phyloP scores from a whole-genome alignment of 2,797 vertebrate species.

The Rhinogobio ventralis region DNA sequence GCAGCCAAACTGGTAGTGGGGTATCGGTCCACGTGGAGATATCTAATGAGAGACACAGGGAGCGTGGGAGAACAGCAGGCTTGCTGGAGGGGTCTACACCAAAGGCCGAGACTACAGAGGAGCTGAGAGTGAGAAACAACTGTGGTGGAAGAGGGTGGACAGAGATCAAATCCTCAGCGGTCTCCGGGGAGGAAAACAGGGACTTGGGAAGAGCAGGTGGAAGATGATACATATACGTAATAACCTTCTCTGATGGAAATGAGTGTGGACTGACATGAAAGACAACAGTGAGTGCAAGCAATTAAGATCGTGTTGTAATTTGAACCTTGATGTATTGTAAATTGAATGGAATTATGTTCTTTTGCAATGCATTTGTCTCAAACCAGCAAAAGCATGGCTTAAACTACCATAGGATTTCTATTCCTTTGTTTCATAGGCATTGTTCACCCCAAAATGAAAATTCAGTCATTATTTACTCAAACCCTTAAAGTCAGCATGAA shows the following conservation, averaged over 20 bases:
- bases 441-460: not conserved
- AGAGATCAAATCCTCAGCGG: slow-evolving; percentile 25
- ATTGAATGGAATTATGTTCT: not conserved
- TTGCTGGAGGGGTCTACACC: slow-evolving; percentile 46
- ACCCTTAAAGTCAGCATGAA: not conserved
- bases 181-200: slow-evolving; percentile 42
- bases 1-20: slow-evolving; percentile 29
- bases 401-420: not conserved
- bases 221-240: slow-evolving; percentile 29
- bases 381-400: not conserved
- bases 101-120: slow-evolving; percentile 45
- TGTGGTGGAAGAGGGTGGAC: slow-evolving; percentile 42
- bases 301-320: not conserved
- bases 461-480: not conserved
- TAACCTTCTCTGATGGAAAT: slow-evolving; percentile 45
- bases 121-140: slow-evolving; percentile 29
- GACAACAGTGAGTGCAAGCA: not conserved
- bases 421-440: not conserved
- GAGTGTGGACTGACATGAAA: slow-evolving; percentile 4
- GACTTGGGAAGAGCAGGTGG: slow-evolving; percentile 27
- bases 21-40: slow-evolving; percentile 60
- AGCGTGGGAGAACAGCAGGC: slow-evolving; percentile 55
- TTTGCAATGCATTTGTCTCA: not conserved
- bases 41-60: slow-evolving; percentile 67
- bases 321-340: not conserved